Evolutionary conservation across 2,113 vertebrate species (phyloP).

Genomic region (Alaudala cheleensis): DNA sequence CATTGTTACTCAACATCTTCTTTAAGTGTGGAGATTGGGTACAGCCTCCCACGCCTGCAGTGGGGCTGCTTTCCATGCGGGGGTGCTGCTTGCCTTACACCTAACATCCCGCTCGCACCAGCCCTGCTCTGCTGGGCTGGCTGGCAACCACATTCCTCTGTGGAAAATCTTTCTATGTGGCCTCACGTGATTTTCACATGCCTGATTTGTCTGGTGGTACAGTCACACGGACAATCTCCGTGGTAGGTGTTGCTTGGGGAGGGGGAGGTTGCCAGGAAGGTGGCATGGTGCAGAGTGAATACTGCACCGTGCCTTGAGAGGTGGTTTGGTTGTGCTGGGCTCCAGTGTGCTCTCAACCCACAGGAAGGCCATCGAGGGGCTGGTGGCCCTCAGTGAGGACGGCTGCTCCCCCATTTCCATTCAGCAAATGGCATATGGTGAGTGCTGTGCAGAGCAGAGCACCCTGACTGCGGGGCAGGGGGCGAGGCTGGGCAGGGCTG

Average conservation of each 20-base stretch:
- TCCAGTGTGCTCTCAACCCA: neutral
- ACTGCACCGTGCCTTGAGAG: neutral
- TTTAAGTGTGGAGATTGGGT: neutral
- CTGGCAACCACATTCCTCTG: neutral
- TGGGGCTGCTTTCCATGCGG: neutral
- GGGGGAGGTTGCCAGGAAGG: neutral
- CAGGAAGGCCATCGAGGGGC: conserved; percentile 78
- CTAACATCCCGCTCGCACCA: fast-evolving
- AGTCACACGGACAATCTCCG: fast-evolving
- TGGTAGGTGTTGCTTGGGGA: neutral
- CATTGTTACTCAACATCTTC: neutral
- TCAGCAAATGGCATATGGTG: conserved; percentile 82
- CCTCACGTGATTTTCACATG: neutral
- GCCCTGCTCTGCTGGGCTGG: neutral
- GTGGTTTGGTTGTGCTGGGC: neutral
- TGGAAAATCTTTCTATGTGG: neutral
- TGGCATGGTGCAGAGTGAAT: neutral
- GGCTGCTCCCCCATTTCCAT: conserved; percentile 76
- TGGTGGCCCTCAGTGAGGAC: conserved; percentile 78
- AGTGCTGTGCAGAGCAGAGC: neutral
- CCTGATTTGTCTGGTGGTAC: neutral
- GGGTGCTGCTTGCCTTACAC: neutral
- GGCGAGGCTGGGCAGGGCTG: fast-evolving
- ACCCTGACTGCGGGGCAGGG: fast-evolving
- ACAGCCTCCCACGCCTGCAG: neutral